Evolutionary conservation across 23 tunicate species (phyloP).

Genomic region (Aplidium turbinatum): DNA sequence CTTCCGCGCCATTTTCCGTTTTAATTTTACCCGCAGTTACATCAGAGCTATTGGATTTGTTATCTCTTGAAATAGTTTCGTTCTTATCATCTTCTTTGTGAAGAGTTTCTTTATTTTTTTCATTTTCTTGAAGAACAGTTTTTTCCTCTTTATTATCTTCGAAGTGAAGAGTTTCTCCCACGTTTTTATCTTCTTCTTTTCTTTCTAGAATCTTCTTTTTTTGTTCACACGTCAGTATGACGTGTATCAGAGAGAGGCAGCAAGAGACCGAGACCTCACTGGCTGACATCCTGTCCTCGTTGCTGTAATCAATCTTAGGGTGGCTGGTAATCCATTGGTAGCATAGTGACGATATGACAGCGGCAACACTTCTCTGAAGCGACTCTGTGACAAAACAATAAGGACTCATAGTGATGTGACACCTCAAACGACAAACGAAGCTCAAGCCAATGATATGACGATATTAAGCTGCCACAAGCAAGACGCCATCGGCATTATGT

Average conservation of each 20-base stretch:
- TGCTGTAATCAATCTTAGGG: constrained; percentile 27
- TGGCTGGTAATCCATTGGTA: constrained; percentile 35
- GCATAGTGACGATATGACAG: constrained; percentile 16
- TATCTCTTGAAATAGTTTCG: no score
- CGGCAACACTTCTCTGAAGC: neutral
- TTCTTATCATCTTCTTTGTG: no score
- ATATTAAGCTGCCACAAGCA: no score
- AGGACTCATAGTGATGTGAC: no score
- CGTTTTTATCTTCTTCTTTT: neutral
- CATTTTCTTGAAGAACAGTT: no score
- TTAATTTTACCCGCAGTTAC: no score
- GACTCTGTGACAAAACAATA: constrained; percentile 4
- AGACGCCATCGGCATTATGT: neutral
- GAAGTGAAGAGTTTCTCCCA: no score
- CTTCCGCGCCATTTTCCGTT: neutral
- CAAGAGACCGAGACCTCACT: constrained; percentile 44
- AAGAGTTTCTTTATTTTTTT: no score
- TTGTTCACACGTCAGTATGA: constrained; percentile 10
- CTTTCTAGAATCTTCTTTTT: neutral
- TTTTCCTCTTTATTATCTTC: no score
- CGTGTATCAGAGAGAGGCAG: constrained; percentile 19
- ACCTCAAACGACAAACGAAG: no score
- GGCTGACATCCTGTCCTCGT: constrained; percentile 19
- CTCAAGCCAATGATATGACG: no score
- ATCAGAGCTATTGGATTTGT: no score